phyloP scores from a whole-genome alignment of 2,888 invertebrate species.

The Hecatera dysodea region DNA sequence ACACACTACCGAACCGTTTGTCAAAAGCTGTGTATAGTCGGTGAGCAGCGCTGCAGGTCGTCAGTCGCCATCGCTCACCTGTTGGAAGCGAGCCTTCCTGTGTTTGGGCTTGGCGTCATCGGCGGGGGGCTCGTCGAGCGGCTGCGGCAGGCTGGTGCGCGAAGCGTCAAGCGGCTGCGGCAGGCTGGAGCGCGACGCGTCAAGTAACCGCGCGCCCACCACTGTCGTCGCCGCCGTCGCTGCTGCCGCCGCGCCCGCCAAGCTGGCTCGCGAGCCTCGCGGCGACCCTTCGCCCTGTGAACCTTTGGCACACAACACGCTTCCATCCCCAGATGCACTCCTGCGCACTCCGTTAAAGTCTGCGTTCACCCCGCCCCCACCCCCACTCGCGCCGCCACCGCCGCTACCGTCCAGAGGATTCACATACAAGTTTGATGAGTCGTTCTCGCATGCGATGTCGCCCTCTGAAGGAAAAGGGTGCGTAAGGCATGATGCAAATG shows the following conservation, averaged over 20 bases:
- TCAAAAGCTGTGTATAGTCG: slow-evolving; percentile 36
- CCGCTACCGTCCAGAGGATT: slow-evolving; percentile 95
- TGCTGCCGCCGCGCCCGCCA: slow-evolving; percentile 74
- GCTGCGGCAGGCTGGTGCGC: slow-evolving; percentile 83
- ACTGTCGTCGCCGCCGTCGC: slow-evolving; percentile 69
- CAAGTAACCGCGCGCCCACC: slow-evolving; percentile 71
- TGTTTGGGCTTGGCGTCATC: slow-evolving; percentile 93
- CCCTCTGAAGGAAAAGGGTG: slow-evolving; percentile 98
- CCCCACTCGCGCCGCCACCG: slow-evolving; percentile 82
- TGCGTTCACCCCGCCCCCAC: slow-evolving; percentile 77
- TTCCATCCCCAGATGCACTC: slow-evolving; percentile 95
- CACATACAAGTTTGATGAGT: slow-evolving; percentile 96
- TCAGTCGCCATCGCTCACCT: slow-evolving; percentile 87
- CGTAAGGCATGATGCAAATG: slow-evolving; percentile 99
- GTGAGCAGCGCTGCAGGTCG: slow-evolving; percentile 50
- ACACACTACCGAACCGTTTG: slow-evolving; percentile 42
- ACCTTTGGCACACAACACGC: slow-evolving; percentile 91
- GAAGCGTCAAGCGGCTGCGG: slow-evolving; percentile 82
- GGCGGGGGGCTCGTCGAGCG: slow-evolving; percentile 81
- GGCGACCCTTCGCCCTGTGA: slow-evolving; percentile 90
- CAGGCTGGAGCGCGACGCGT: slow-evolving; percentile 87
- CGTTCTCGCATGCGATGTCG: slow-evolving; percentile 93
- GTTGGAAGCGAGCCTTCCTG: slow-evolving; percentile 96
- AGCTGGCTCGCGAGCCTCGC: slow-evolving; percentile 86
- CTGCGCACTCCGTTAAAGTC: slow-evolving; percentile 93